Percentiles rank a stretch among this genome's conserved stretches.
phyloP scores from a whole-genome alignment of 2,888 invertebrate species.

The Dryomyza anilis region DNA sequence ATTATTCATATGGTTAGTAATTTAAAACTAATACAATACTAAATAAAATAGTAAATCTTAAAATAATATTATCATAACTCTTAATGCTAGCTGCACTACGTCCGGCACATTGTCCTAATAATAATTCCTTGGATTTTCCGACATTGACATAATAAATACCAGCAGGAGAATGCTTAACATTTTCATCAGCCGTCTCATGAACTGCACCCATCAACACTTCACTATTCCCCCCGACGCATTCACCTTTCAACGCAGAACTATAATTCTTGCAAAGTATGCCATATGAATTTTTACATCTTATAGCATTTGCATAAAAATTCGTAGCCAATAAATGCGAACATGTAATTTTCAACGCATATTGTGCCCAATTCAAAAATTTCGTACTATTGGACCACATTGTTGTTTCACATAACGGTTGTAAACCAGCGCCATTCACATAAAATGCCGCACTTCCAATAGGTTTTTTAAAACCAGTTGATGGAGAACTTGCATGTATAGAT shows the following conservation, averaged over 20 bases:
- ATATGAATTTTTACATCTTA: background rate
- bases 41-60: too few relatives aligned
- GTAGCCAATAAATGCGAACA: background rate
- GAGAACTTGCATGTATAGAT: background rate
- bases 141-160: background rate
- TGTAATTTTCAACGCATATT: background rate
- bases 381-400: background rate
- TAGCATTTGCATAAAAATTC: background rate
- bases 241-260: background rate
- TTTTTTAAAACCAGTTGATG: background rate
- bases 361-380: background rate
- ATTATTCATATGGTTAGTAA: too few relatives aligned
- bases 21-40: too few relatives aligned
- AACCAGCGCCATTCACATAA: background rate
- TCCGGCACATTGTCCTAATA: background rate
- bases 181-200: background rate
- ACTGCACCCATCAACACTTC: conserved; percentile 1
- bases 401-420: background rate
- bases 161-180: background rate
- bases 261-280: background rate
- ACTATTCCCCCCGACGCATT: background rate
- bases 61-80: too few relatives aligned
- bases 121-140: background rate
- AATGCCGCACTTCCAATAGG: background rate
- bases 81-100: background rate